Evolutionary conservation across 2,797 vertebrate genomes (phyloP).

Genomic region (Lemur catta): DNA sequence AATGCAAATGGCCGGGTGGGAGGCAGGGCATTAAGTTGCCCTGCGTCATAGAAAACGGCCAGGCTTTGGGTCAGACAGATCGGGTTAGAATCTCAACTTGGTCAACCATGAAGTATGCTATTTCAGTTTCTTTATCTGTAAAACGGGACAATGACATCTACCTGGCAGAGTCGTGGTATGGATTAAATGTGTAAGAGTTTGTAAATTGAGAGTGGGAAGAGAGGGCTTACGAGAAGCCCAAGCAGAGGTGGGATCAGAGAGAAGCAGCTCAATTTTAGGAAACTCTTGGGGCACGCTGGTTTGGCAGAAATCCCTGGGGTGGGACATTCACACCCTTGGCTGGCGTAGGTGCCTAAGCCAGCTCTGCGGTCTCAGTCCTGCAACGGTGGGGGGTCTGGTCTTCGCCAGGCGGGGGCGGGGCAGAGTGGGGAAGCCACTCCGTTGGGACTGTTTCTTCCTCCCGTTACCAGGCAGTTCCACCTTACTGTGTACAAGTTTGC

Average conservation of each 20-base stretch:
- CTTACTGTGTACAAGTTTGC: background rate
- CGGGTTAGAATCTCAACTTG: background rate
- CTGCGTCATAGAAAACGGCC: background rate
- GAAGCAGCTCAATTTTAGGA: background rate
- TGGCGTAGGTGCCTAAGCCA: background rate
- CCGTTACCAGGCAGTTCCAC: background rate
- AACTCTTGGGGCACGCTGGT: accelerated
- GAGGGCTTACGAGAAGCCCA: background rate
- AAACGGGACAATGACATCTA: background rate
- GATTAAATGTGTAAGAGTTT: background rate
- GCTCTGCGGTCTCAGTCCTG: background rate
- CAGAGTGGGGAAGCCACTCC: background rate
- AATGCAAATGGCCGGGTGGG: background rate
- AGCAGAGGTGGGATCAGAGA: background rate
- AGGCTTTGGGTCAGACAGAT: background rate
- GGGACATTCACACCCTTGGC: background rate
- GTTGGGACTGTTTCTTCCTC: background rate
- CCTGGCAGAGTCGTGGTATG: accelerated
- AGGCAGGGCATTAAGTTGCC: background rate
- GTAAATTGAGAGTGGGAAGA: background rate
- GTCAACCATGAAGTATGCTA: background rate
- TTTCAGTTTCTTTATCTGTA: background rate
- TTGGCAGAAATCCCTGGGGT: background rate
- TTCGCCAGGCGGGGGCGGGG: accelerated
- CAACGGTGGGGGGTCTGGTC: background rate